Evolutionary conservation across 2,113 vertebrate species (phyloP), one percentile per base, ranked within the genome.

Genomic region (Anolis sagrei): DNA sequence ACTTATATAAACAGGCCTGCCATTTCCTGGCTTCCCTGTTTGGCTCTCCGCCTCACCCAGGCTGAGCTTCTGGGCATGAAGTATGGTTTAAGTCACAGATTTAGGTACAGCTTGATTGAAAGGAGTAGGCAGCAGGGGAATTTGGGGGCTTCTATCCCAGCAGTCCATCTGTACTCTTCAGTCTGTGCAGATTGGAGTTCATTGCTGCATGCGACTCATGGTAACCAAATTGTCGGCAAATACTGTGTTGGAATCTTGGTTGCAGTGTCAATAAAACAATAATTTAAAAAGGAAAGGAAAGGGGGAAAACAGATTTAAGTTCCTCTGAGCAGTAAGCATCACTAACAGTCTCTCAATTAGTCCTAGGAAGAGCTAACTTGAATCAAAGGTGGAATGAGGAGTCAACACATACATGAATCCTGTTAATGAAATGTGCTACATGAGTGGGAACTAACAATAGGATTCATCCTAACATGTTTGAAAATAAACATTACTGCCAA

Each of bases 41-140:
- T 51, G 81, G 48, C 62, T 27, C 36, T n/a, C 78, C 89, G 90
- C 91, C 93, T 91, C 89, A 5, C n/a, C 88, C 92, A 70, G 10
- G 81, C 85, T 84, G 92, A 4, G 83, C 8, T 82, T 84, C 85
- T 86, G 87, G 7, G 23, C 90, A 88, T 88, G 83, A 92, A 94
- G 91, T 89, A 90, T 93, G 93, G 61, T 89, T 91, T 80, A 66
- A 70, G 79, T 86, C 11, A 64, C 81, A 18, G 89, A 84, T 39
- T 92, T 82, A 32, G 82, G 62, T 90, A 90, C 69, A 92, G 89
- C 91, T 84, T 93, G 89, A 84, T 88, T 72, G 85, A 88, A 88
- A 80, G 77, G 88, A 92, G 84, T 85, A 39, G 77, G 81, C 82
- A 85, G 16, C 1, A 48, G 54, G 91, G 87, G 91, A 82, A 25